phyloP scores from a whole-genome alignment of 2,888 invertebrate species.

The Osedax fenrisi region DNA sequence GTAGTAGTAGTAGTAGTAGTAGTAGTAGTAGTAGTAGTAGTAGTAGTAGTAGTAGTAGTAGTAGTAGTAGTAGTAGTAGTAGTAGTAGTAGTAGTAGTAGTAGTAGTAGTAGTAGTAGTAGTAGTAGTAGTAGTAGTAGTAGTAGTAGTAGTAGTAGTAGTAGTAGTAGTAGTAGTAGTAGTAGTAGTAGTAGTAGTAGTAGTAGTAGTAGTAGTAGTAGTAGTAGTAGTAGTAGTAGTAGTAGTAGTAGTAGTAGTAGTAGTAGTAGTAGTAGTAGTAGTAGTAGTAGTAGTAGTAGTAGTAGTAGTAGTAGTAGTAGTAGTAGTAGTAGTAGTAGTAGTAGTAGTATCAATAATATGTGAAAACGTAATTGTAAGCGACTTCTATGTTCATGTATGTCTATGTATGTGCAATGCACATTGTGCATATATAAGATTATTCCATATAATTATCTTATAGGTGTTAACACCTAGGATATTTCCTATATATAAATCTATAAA shows the following conservation, averaged over 20 bases:
- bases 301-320: background rate
- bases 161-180: background rate
- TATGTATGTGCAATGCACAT: too few species aligned
- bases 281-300: background rate
- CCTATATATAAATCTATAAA: too few species aligned
- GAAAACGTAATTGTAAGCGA: too few species aligned
- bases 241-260: background rate
- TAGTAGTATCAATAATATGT: background rate
- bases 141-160: background rate
- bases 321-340: background rate
- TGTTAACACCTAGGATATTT: too few species aligned
- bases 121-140: background rate
- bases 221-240: background rate
- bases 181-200: background rate
- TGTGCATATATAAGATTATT: too few species aligned
- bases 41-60: background rate
- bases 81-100: background rate
- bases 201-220: background rate
- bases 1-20: background rate
- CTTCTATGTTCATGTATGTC: too few species aligned
- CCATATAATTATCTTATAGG: too few species aligned
- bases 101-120: background rate
- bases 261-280: background rate
- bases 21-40: background rate
- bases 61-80: background rate